Base-by-base conservation (phyloP, 2,113 vertebrate species). In the Rhombomys opimus region DNA sequence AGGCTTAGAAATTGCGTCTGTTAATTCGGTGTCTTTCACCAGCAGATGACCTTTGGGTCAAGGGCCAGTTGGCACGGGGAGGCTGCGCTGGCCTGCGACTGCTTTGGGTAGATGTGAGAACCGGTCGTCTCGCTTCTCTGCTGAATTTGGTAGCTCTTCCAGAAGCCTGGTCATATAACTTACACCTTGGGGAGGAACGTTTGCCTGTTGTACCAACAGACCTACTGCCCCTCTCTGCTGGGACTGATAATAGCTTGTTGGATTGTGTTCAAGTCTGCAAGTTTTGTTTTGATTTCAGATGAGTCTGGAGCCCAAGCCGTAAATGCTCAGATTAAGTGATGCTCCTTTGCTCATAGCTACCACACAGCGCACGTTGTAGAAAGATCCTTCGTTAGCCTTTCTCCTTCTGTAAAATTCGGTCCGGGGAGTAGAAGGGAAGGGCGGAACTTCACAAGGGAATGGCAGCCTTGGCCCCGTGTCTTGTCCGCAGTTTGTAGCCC, bases 201-300 rank as follows among this genome's bases (percentile, higher is more conserved):
- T 87, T 88, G 86, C 86, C 94, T 95, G 91, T 92, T 90, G 54
- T 59, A 81, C 87, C 95, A 97, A 87, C 90, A 94, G 91, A 57
- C 72, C 57, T 27, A 1, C 15, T 30, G 38, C 85, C 78, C 78
- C 41, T 87, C 30, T 94, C 85, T 82, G 0, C 84, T 80, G 94
- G 95, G 67, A 80, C 67, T 75, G 65, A 90, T 84, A 88, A 95
- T 91, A 80, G 84, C 80, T 91, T 65, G 72, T 65, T 96, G 84
- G 87, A 72, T 30, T 87, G 72, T 27, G 80, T 70, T 57, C 76
- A 95, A 41, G 92, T 92, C 30, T 93, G 57, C 41, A 85, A 38
- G 5, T 67, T 27, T 50, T 87, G 23, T 18, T 91, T 52, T 54
- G 89, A 95, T 94, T 86, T 46, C 88, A 89, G 38, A 22, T 35